These are phyloP conservation scores for Penaeus japonicus DNA, from an alignment of 1,140 invertebrate genomes.

Conservation along the genomic window DNA sequence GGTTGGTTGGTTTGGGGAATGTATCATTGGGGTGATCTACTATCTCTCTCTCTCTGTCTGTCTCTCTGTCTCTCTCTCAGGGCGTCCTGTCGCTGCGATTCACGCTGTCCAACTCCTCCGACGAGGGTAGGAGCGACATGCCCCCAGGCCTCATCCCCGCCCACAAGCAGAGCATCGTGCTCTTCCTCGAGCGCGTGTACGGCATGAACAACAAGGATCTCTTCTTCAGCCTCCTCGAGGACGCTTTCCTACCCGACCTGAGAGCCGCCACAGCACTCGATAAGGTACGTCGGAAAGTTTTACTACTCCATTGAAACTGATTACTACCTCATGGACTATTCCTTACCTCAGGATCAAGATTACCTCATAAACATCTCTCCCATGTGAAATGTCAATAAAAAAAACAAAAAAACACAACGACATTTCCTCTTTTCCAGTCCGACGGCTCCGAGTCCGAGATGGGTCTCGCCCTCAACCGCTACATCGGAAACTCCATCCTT, in stretches of 20 bases:
- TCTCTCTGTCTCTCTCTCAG: no score
- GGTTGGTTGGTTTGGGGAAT: no score
- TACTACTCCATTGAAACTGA: no score
- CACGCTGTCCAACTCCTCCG: slow-evolving; percentile 75
- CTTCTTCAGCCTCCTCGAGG: slow-evolving; percentile 95
- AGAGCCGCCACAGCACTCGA: slow-evolving; percentile 97
- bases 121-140: slow-evolving; percentile 87
- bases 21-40: no score
- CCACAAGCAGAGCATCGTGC: slow-evolving; percentile 96
- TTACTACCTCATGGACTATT: no score
- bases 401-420: no score
- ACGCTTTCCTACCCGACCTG: slow-evolving; percentile 96
- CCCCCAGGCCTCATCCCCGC: slow-evolving; percentile 92
- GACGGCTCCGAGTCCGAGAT: slow-evolving; percentile 97
- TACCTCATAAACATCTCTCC: no score
- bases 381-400: no score
- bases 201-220: slow-evolving; percentile 96
- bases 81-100: slow-evolving; percentile 94
- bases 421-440: slow-evolving; percentile 70
- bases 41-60: no score
- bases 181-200: slow-evolving; percentile 98
- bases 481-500: slow-evolving; percentile 97
- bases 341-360: no score
- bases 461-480: slow-evolving; percentile 97
- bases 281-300: slow-evolving; percentile 68